Percentiles rank a stretch among this genome's conserved stretches.
phyloP scores from a whole-genome alignment of 2,113 vertebrate species.

The Mobula birostris region DNA sequence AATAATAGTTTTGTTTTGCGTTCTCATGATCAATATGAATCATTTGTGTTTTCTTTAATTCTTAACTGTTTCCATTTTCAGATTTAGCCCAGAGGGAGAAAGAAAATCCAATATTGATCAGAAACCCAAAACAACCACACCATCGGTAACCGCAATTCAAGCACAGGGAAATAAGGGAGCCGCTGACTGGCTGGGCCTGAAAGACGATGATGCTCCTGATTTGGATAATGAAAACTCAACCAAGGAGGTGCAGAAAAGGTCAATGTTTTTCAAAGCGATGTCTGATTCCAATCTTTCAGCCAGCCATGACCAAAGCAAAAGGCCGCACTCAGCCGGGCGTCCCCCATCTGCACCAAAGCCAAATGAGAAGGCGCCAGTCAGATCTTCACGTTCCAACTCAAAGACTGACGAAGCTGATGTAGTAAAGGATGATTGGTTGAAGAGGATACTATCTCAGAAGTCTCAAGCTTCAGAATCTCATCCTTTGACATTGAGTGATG shows the following conservation, averaged over 20 bases:
- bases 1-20: background rate
- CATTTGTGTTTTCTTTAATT: background rate
- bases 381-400: constrained; percentile 38
- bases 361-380: constrained; percentile 22
- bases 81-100: constrained; percentile 66
- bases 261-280: background rate
- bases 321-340: constrained; percentile 12
- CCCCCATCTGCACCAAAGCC: constrained; percentile 34
- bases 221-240: constrained; percentile 24
- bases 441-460: constrained; percentile 59
- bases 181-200: constrained; percentile 74
- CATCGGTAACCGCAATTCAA: constrained; percentile 41
- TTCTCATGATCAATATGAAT: background rate
- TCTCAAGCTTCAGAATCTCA: constrained; percentile 44
- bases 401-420: constrained; percentile 40
- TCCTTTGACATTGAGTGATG: constrained; percentile 33
- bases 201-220: constrained; percentile 47
- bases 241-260: constrained; percentile 31
- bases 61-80: constrained; percentile 42
- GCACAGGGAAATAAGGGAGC: constrained; percentile 45
- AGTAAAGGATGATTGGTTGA: constrained; percentile 65
- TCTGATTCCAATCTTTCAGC: background rate
- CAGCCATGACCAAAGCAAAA: background rate
- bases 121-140: constrained; percentile 48
- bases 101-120: constrained; percentile 52